Evolutionary conservation across 2,113 vertebrate genomes (phyloP).

Genomic region (Triplophysa rosa): DNA sequence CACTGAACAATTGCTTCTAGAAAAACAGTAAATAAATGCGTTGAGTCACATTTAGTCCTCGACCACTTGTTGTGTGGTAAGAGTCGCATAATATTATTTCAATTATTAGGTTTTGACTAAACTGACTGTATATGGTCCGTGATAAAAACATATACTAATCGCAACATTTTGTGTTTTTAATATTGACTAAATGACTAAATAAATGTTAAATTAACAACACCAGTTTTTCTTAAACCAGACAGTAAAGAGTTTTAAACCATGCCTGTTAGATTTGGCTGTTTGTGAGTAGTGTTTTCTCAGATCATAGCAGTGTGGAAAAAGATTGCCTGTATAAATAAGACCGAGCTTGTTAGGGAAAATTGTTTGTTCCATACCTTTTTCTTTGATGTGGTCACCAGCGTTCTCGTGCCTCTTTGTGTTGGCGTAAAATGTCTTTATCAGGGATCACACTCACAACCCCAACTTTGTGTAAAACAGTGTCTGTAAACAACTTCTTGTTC

Average conservation of each 20-base stretch:
- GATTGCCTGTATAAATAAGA: slow-evolving; percentile 27
- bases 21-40: slow-evolving; percentile 27
- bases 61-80: background rate
- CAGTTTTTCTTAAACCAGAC: background rate
- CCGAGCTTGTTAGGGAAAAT: slow-evolving; percentile 31
- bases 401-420: slow-evolving; percentile 13
- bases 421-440: slow-evolving; percentile 39
- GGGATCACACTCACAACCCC: slow-evolving; percentile 14
- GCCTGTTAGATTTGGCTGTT: background rate
- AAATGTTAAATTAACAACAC: background rate
- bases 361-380: slow-evolving; percentile 37
- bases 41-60: slow-evolving; percentile 25
- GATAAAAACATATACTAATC: background rate
- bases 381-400: slow-evolving; percentile 30
- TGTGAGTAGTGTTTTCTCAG: slow-evolving; percentile 18
- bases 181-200: background rate
- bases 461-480: slow-evolving; percentile 8
- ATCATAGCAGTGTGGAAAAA: slow-evolving; percentile 31
- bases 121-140: background rate
- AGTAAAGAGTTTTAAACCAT: background rate
- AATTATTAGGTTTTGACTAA: background rate
- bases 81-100: background rate
- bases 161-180: background rate
- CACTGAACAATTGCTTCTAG: background rate
- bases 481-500: slow-evolving; percentile 30